phyloP scores from a whole-genome alignment of 2,888 invertebrate species.

The Sphaerophoria taeniata region DNA sequence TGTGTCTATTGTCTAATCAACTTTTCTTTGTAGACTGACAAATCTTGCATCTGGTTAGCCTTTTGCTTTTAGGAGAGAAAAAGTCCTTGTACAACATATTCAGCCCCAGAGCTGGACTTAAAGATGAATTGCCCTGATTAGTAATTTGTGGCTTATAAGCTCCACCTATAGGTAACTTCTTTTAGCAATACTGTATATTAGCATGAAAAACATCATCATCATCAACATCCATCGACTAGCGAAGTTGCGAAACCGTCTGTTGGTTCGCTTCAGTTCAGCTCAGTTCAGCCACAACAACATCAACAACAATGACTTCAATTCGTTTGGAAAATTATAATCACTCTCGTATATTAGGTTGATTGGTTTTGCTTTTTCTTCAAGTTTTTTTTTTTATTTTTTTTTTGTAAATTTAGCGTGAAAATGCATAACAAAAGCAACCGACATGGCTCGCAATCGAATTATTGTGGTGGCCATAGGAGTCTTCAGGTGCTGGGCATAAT shows the following conservation, averaged over 20 bases:
- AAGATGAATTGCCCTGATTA: constrained; percentile 73
- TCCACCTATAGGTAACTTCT: constrained; percentile 72
- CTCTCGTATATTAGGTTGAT: constrained; percentile 75
- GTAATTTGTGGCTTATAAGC: constrained; percentile 57
- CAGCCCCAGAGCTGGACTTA: constrained; percentile 43
- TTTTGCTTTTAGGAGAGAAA: constrained; percentile 21
- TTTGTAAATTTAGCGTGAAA: constrained; percentile 68
- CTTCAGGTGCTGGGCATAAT: constrained; percentile 47
- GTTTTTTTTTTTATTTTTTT: constrained; percentile 28
- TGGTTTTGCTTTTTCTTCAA: constrained; percentile 69
- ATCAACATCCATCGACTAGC: constrained; percentile 41
- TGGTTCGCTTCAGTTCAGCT: constrained; percentile 11
- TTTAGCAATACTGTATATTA: constrained; percentile 48
- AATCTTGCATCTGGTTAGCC: constrained; percentile 46
- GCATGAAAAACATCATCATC: constrained; percentile 35
- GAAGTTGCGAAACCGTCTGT: constrained; percentile 27
- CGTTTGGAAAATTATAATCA: constrained; percentile 74
- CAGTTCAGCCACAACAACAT: constrained; percentile 6
- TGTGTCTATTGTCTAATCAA: constrained; percentile 49
- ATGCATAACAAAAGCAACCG: constrained; percentile 67
- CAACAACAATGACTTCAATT: constrained; percentile 50
- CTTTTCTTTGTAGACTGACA: constrained; percentile 2
- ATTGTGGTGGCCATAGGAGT: constrained; percentile 34
- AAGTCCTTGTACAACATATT: constrained; percentile 61
- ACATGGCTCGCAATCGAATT: constrained; percentile 26